phyloP scores from a whole-genome alignment of 2,113 vertebrate species.

The Megaceryle maxima region DNA sequence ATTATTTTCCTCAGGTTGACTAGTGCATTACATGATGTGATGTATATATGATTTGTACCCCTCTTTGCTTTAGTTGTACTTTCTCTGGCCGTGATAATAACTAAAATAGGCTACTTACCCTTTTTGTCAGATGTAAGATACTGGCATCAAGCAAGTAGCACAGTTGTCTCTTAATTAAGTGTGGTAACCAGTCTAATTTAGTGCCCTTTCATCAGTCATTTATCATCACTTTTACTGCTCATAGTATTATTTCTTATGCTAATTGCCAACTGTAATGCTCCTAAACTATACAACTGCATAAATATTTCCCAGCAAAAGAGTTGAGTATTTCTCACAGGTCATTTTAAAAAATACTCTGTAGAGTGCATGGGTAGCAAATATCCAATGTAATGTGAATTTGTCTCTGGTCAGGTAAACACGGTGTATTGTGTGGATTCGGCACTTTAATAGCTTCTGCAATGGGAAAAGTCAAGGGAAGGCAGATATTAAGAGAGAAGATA shows the following conservation, averaged over 20 bases:
- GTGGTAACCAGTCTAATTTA: constrained; percentile 63
- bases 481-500: background rate
- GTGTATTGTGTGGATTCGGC: background rate
- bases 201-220: constrained; percentile 50
- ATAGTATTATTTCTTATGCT: constrained; percentile 31
- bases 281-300: constrained; percentile 26
- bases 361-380: background rate
- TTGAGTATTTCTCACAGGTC: background rate
- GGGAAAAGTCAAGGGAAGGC: background rate
- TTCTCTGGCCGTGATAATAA: background rate
- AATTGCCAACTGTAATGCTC: constrained; percentile 47
- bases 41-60: background rate
- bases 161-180: constrained; percentile 56
- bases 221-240: constrained; percentile 50
- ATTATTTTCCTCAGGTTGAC: constrained; percentile 67
- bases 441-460: background rate
- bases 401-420: background rate
- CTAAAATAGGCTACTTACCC: constrained; percentile 29
- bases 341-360: background rate
- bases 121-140: constrained; percentile 41
- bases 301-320: constrained; percentile 46
- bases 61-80: constrained; percentile 15
- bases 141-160: constrained; percentile 29
- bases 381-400: background rate
- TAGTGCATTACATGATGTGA: constrained; percentile 32